Evolutionary conservation across 1,140 invertebrate genomes (phyloP).

Genomic region (Araneus ventricosus): DNA sequence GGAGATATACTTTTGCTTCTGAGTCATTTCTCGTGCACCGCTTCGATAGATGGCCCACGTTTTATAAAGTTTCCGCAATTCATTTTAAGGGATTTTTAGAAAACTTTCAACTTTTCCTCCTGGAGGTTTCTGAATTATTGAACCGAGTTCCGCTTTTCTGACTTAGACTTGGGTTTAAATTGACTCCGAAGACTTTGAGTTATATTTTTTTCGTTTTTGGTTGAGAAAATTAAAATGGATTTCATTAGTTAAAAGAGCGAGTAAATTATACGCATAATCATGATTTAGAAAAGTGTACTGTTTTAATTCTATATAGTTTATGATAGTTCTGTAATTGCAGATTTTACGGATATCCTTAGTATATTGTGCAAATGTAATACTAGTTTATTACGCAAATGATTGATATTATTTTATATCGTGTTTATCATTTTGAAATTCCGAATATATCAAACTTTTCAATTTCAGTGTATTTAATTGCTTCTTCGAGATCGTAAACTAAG

Average conservation of each 20-base stretch:
- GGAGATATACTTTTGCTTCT: conserved; percentile 45
- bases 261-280: too few species aligned
- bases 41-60: conserved; percentile 59
- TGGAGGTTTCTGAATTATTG: conserved; percentile 57
- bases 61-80: conserved; percentile 69
- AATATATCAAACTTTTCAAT: too few species aligned
- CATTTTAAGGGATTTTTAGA: conserved; percentile 65
- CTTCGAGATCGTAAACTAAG: too few species aligned
- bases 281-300: too few species aligned
- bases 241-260: neutral
- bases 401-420: too few species aligned
- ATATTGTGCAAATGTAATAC: too few species aligned
- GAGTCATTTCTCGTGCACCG: conserved; percentile 21
- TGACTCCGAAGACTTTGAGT: neutral
- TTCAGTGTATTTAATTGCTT: too few species aligned
- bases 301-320: too few species aligned
- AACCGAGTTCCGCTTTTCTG: conserved; percentile 5
- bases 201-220: neutral
- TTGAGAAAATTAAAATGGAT: neutral
- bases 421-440: too few species aligned
- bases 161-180: conserved; percentile 40
- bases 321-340: too few species aligned
- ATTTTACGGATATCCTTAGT: too few species aligned
- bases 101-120: neutral
- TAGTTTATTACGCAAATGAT: too few species aligned